Evolutionary conservation across 2,888 invertebrate genomes (phyloP).

Genomic region (Polia nebulosa): DNA sequence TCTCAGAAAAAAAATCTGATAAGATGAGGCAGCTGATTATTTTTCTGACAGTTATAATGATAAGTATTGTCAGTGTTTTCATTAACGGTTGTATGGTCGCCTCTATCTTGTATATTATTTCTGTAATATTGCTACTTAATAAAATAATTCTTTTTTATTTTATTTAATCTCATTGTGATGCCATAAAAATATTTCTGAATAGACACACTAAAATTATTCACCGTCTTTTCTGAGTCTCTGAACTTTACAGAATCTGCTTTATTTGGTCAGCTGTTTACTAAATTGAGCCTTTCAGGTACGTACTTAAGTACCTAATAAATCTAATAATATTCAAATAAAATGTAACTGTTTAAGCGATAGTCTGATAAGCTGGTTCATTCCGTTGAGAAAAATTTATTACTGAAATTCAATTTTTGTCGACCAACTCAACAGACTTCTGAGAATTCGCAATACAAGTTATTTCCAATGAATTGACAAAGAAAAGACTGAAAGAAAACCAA

Average conservation of each 20-base stretch:
- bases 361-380: slow-evolving; percentile 4
- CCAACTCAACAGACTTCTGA: background rate
- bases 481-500: no score
- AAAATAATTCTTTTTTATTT: no score
- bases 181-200: no score
- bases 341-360: background rate
- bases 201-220: background rate
- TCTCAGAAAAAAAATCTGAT: no score
- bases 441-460: background rate
- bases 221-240: background rate
- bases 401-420: background rate
- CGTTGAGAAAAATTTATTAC: background rate
- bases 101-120: no score
- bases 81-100: no score
- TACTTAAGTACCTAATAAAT: background rate
- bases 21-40: no score
- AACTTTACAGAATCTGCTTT: background rate
- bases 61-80: no score
- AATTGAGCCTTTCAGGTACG: background rate
- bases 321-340: background rate
- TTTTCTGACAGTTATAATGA: no score
- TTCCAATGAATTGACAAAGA: no score
- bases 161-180: no score
- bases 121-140: no score
- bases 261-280: background rate